Base-by-base conservation (phyloP, 1,140 invertebrate species). In the Scaptomyza pallida region DNA sequence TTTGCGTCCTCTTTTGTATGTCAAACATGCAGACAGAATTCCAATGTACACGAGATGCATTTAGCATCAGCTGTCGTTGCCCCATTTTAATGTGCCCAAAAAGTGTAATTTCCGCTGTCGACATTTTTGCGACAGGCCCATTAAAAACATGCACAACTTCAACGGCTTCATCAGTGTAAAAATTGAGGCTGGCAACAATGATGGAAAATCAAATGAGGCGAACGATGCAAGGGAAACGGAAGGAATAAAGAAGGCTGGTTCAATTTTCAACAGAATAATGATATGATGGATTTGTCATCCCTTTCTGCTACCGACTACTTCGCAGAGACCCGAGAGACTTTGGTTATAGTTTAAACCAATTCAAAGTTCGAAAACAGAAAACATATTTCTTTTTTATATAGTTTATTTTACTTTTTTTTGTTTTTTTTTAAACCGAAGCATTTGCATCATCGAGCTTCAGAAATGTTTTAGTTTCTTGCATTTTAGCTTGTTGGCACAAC, bases 341-440 rank as follows among this genome's bases (percentile, higher is more conserved):
- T n/a, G n/a, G n/a, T n/a, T n/a, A n/a, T n/a, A n/a, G n/a, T n/a
- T n/a, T n/a, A n/a, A n/a, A n/a, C n/a, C n/a, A n/a, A n/a, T n/a
- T n/a, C n/a, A n/a, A n/a, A n/a, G n/a, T n/a, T n/a, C n/a, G n/a
- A n/a, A n/a, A n/a, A n/a, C n/a, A n/a, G n/a, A n/a, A n/a, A n/a
- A n/a, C n/a, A n/a, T n/a, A n/a, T n/a, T n/a, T n/a, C n/a, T n/a
- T n/a, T n/a, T n/a, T n/a, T n/a, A n/a, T n/a, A n/a, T n/a, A n/a
- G n/a, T n/a, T n/a, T n/a, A n/a, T 21, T 21, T 21, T 21, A 21
- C 19, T 21, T 21, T 82, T 89, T 86, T 21, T 21, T 21, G 19
- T 21, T 21, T 89, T 89, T 89, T 89, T 89, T 89, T 89, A n/a
- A n/a, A n/a, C n/a, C n/a, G n/a, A n/a, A n/a, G n/a, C n/a, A 69